Base-by-base conservation (phyloP, 1,140 invertebrate genomes). In the Drosophila navojoa region DNA sequence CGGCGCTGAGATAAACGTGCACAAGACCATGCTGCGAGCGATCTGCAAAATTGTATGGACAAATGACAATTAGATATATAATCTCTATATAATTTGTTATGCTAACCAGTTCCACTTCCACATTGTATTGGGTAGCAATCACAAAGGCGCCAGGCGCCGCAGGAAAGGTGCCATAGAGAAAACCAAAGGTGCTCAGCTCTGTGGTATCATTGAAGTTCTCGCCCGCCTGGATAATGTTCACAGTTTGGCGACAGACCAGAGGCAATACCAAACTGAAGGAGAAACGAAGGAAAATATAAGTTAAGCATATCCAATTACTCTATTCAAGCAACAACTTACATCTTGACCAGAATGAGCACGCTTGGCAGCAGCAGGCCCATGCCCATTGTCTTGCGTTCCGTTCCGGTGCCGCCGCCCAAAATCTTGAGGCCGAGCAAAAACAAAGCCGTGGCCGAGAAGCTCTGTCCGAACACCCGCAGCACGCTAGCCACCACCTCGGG, bases 81-180 rank as follows among this genome's bases (percentile, higher is more conserved):
- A 1, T 19, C 15, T 4, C 0, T 32, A 16, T 16, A 38, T 19
- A 13, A 7, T 11, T 13, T 32, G 67, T 44, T 45, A 44, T 25
- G 25, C 9, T 29, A 92, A 97, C 96, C 93, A 98, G 93, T 93
- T 98, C 97, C 74, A 97, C 94, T 91, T 97, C 97, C 10, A 98
- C 84, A 73, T 96, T 95, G 91, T 98, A 99, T 62, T 97, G 95
- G 40, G 96, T 95, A 3, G 98, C 97, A 92, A 98, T 98, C 6
- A 99, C 97, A 92, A 98, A 99, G 5, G 98, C 96, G 44, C 97
- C 97, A 0, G 98, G 98, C 15, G 98, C 98, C 38, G 98, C 96
- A 1, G 98, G 98, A 92, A 99, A 97, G 1, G 97, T 99, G 57
- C 98, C 98, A 92, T 99, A 99, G 0, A 99, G 93, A 93, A 99